Evolutionary conservation across 1,140 invertebrate genomes (phyloP), one percentile per base, ranked within the genome.

Genomic region (Lordiphosa mommai): DNA sequence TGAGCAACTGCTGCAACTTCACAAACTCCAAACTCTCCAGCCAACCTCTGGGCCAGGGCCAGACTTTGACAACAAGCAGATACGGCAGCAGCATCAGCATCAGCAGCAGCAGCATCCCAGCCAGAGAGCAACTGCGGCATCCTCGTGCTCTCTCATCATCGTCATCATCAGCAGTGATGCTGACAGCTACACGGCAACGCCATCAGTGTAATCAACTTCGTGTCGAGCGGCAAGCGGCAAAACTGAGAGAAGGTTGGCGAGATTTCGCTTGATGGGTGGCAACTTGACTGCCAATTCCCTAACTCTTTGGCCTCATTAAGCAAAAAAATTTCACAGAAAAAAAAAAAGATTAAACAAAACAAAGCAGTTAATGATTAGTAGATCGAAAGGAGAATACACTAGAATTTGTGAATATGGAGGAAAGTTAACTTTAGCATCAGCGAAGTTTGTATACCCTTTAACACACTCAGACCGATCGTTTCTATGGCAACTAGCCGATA

Each of bases 171-270:
- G 79, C 77, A 84, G 79, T 77, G 53, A 61, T 77, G 77, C 72
- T 82, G 77, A 82, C 77, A 82, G 77, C 77, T 72, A 82, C 77
- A 82, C 77, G 72, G 77, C 77, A 82, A 82, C 77, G 77, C 77
- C 77, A 82, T 82, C 77, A 82, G 77, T 64, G 77, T 82, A 82
- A 82, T 82, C 77, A 82, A 82, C 77, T 84, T 69, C 50, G 72
- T 84, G 67, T 84, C 77, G 72, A 69, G 72, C 64, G 49, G 46
- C 44, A 30, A 55, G 38, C 55, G 46, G 29, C 29, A 66, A 36
- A 14, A 38, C 52, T 33, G 36, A 38, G 64, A 51, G n/a, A 52
- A 46, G 49, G 44, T 67, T 44, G 46, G 29, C 20, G 43, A 44
- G 52, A 32, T 34, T 43, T 17, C 64, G 59, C 76, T 74, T 76